Evolutionary conservation across 2,113 vertebrate species (phyloP).

Genomic region (Euleptes europaea): DNA sequence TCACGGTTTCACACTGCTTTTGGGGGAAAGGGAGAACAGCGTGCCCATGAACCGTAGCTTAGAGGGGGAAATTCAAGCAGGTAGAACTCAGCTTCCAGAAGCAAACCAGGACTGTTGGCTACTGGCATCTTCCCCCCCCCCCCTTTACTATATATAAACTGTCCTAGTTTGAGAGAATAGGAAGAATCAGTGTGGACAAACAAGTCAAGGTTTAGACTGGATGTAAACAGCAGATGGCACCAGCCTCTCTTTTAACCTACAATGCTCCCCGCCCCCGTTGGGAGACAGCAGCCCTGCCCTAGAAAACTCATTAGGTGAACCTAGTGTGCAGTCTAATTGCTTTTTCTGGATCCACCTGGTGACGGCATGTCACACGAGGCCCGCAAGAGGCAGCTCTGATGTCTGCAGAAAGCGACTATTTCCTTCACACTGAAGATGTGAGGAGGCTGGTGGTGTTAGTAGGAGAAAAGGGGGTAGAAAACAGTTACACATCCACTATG

Average conservation of each 20-base stretch:
- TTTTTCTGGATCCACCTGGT: neutral
- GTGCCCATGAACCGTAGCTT: too few species aligned
- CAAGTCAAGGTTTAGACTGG: neutral
- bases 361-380: neutral
- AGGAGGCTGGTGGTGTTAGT: neutral
- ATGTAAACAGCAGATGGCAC: neutral
- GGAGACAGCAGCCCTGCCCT: neutral
- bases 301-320: neutral
- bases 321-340: neutral
- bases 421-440: neutral
- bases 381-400: neutral
- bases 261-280: neutral
- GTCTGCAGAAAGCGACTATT: neutral
- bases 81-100: too few species aligned
- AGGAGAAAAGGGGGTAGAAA: neutral
- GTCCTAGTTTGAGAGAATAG: neutral
- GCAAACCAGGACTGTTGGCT: too few species aligned
- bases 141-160: too few species aligned
- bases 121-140: too few species aligned
- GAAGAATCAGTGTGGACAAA: neutral
- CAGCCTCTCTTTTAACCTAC: neutral
- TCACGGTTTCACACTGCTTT: neutral
- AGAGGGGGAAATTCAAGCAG: too few species aligned
- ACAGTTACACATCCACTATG: neutral
- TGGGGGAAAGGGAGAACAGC: too few species aligned